Percentiles rank a stretch among this genome's conserved stretches.
phyloP scores from a whole-genome alignment of 2,888 invertebrate genomes.

The Oithona nana region DNA sequence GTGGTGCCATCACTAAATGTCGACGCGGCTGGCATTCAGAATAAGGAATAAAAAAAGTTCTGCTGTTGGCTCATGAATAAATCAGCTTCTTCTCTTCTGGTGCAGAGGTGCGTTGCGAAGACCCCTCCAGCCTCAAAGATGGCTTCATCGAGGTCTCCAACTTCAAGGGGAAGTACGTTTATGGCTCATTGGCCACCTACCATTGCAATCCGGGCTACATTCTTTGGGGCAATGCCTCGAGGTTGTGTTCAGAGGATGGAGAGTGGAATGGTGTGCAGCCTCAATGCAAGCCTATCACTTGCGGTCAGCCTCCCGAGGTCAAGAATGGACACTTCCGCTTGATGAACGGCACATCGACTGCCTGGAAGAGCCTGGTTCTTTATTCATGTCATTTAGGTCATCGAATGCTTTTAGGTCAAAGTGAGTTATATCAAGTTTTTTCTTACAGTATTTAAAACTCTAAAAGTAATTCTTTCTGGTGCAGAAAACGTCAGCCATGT shows the following conservation, averaged over 20 bases:
- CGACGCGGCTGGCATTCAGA: too few species aligned
- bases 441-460: background rate
- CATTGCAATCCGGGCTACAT: slow-evolving; percentile 21
- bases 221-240: slow-evolving; percentile 10
- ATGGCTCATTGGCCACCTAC: slow-evolving; percentile 21
- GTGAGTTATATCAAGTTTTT: background rate
- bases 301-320: slow-evolving; percentile 21
- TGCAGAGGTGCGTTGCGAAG: slow-evolving; percentile 21
- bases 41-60: too few species aligned
- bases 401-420: background rate
- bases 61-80: too few species aligned
- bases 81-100: background rate
- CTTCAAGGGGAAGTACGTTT: slow-evolving; percentile 21
- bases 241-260: slow-evolving; percentile 4
- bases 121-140: slow-evolving; percentile 20
- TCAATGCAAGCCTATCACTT: slow-evolving; percentile 20
- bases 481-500: slow-evolving; percentile 19
- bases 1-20: too few species aligned
- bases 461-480: background rate
- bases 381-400: slow-evolving; percentile 22
- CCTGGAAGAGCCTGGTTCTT: slow-evolving; percentile 21
- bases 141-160: slow-evolving; percentile 21
- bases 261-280: slow-evolving; percentile 1
- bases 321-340: slow-evolving; percentile 21
- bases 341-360: slow-evolving; percentile 22